A percentile compares a stretch with the other conserved stretches of the same genome.
Conservation (phyloP, 2,888 invertebrate genomes). For the Metalampra italica region DNA sequence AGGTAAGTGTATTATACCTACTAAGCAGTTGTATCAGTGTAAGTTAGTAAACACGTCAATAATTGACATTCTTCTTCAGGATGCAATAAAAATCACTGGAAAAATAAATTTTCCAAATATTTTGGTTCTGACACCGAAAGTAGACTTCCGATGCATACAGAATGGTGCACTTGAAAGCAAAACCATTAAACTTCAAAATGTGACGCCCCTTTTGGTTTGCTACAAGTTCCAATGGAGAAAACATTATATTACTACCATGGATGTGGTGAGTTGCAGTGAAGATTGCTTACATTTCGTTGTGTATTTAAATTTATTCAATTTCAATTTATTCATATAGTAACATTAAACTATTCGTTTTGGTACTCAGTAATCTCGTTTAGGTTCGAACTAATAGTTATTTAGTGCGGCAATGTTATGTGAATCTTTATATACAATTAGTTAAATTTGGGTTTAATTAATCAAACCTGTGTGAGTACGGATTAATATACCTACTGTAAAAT, state of each 20-base stretch:
- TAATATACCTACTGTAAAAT: too few species aligned
- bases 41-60: background rate
- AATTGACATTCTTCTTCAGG: constrained; percentile 64
- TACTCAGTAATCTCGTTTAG: too few species aligned
- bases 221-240: constrained; percentile 62
- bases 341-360: too few species aligned
- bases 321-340: too few species aligned
- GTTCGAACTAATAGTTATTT: too few species aligned
- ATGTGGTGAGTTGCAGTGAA: constrained; percentile 17
- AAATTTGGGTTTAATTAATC: too few species aligned
- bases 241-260: constrained; percentile 30
- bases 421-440: too few species aligned
- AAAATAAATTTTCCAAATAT: constrained; percentile 84
- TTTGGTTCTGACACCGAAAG: constrained; percentile 67
- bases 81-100: constrained; percentile 79
- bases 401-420: too few species aligned
- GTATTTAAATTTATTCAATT: too few species aligned
- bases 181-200: constrained; percentile 61
- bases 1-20: constrained; percentile 43
- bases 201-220: constrained; percentile 59
- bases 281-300: too few species aligned
- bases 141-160: constrained; percentile 81
- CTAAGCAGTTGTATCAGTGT: too few species aligned
- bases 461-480: too few species aligned
- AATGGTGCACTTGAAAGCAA: constrained; percentile 59